A percentile compares a stretch with the other conserved stretches of the same genome.
phyloP scores from a whole-genome alignment of 2,888 invertebrate species.

The Ganaspis brasiliensis region DNA sequence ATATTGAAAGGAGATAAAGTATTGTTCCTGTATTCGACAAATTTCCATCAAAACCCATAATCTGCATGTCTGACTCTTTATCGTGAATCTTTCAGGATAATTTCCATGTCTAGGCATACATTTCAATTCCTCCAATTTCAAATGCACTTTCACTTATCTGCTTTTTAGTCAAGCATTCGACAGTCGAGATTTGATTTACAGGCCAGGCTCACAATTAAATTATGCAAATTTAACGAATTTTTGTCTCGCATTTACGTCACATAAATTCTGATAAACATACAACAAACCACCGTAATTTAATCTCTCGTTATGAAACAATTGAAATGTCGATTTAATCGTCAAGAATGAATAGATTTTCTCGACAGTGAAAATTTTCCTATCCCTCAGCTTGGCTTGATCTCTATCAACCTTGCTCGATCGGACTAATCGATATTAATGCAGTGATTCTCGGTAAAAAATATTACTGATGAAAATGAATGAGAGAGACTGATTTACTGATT shows the following conservation, averaged over 20 bases:
- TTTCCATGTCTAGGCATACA: too few species aligned
- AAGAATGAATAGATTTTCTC: constrained; percentile 37
- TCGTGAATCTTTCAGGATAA: too few species aligned
- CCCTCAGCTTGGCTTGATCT: constrained; percentile 4
- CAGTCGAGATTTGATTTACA: constrained; percentile 17
- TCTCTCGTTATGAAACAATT: constrained; percentile 41
- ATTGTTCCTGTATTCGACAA: too few species aligned
- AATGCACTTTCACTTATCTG: too few species aligned
- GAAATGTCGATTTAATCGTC: constrained; percentile 39
- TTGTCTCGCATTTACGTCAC: constrained; percentile 24
- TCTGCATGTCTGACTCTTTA: too few species aligned
- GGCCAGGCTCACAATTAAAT: neutral
- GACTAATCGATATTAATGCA: constrained; percentile 39
- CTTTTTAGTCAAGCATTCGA: too few species aligned
- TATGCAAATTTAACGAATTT: constrained; percentile 39
- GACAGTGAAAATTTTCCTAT: constrained; percentile 8
- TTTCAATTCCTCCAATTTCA: too few species aligned
- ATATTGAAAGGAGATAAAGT: too few species aligned
- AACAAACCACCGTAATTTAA: constrained; percentile 18
- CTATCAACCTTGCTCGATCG: constrained; percentile 38
- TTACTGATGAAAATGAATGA: too few species aligned
- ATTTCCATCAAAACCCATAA: too few species aligned
- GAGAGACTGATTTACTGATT: constrained; percentile 24
- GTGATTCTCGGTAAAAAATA: too few species aligned
- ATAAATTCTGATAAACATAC: constrained; percentile 34